phyloP scores from a whole-genome alignment of 2,797 vertebrate genomes.

The Sebastiscus tertius region DNA sequence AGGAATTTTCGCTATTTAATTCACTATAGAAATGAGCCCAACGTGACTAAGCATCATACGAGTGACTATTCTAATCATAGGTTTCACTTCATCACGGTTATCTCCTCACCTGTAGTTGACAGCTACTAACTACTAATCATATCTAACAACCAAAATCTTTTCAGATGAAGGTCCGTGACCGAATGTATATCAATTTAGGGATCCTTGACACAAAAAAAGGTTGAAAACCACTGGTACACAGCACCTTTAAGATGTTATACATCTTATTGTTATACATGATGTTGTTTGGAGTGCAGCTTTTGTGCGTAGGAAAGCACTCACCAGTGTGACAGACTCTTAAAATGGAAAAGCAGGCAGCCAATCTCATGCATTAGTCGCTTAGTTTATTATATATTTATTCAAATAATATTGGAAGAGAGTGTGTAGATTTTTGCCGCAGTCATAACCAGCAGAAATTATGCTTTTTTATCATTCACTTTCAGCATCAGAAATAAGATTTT shows the following conservation, averaged over 20 bases:
- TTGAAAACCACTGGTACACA: background rate
- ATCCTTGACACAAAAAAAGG: too few species aligned
- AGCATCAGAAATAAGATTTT: background rate
- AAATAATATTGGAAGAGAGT: background rate
- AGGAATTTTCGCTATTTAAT: too few species aligned
- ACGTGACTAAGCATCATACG: too few species aligned
- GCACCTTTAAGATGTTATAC: background rate
- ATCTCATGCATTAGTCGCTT: background rate
- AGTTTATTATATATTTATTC: background rate
- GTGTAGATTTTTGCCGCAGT: background rate
- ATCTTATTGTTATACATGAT: background rate
- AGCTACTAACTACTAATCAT: too few species aligned
- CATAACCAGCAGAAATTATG: background rate
- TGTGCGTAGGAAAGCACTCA: background rate
- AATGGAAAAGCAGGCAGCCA: background rate
- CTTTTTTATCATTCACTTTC: background rate
- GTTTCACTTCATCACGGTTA: too few species aligned
- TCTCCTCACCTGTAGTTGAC: too few species aligned
- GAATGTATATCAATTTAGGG: too few species aligned
- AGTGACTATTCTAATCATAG: too few species aligned
- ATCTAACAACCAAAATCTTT: too few species aligned
- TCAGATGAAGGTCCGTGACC: too few species aligned
- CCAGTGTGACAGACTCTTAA: background rate
- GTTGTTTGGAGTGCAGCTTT: background rate
- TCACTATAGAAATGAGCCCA: too few species aligned